Base-by-base conservation (phyloP, 1,140 invertebrate genomes). In the Platyura marginata region DNA sequence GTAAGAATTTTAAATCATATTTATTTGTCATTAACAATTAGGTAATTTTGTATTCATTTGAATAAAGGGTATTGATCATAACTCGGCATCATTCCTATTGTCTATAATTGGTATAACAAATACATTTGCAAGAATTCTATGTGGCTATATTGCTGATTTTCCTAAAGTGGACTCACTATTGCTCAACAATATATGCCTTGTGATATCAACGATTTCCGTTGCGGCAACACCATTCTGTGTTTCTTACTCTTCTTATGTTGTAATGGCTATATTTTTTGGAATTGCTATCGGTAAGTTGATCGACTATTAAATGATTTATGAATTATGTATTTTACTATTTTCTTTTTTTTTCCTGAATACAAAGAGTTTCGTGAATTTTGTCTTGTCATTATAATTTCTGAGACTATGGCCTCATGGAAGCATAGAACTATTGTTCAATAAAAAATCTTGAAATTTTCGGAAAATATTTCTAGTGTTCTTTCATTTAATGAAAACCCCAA, bases 41-140 rank as follows among this genome's bases (percentile, higher is more conserved):
- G 21, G 15, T 15, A 21, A 22, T 47, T 47, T 37, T 34, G 16
- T 41, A 36, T 36, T 38, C 19, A 42, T 45, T 42, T n/a, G n/a
- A n/a, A 69, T 70, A n/a, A 58, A 84, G 75, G 77, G 77, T 45
- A 78, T 95, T 25, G 75, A 78, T 9, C 61, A 65, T 21, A 72
- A 72, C 2, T 66, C 77, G 46, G 91, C 91, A 0, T 83, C 91
- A 2, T 85, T 86, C 56, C 66, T 97, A 32, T 57, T 98, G 15
- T 95, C 93, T 3, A 81, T 93, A 38, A 96, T 97, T 55, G 94
- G 92, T 46, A 89, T 95, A 42, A 91, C 90, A 4, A 96, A 96
- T 60, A 93, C 90, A 0, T 53, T 91, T 36, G 89, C 87, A 23
- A 81, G 89, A 64, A 77, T 94, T 23, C 66, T 75, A 18, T 91